Conservation (phyloP, 2,113 vertebrate species). For the Isichthys henryi region DNA sequence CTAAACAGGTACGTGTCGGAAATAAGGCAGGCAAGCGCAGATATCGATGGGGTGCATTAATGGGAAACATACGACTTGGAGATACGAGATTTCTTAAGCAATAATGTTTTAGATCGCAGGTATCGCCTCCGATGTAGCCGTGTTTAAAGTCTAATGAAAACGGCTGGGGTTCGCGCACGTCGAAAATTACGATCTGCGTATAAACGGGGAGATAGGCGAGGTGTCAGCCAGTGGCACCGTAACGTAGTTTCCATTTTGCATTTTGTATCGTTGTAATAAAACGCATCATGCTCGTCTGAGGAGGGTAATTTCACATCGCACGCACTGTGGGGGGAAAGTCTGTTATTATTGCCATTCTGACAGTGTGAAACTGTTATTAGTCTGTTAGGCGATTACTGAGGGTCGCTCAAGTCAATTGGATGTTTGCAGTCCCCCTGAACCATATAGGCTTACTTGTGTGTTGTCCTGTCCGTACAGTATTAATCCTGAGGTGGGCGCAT, state of each 20-base stretch:
- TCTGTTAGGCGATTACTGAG: neutral
- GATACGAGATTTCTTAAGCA: neutral
- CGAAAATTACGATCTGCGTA: slow-evolving; percentile 8
- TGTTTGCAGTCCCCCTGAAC: neutral
- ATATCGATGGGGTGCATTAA: neutral
- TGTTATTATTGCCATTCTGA: neutral
- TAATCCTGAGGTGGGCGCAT: neutral
- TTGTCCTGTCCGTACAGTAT: neutral
- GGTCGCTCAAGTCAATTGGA: slow-evolving; percentile 1
- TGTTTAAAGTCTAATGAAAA: neutral
- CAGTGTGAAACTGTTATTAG: neutral
- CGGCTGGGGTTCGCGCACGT: neutral
- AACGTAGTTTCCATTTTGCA: slow-evolving; percentile 31
- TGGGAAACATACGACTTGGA: neutral
- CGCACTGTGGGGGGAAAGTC: neutral
- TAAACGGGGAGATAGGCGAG: neutral
- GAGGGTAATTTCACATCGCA: neutral
- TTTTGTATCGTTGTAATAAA: slow-evolving; percentile 13
- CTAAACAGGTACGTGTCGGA: slow-evolving; percentile 34
- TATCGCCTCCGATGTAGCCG: neutral
- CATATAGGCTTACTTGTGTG: neutral
- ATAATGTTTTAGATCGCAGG: neutral
- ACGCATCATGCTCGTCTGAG: neutral
- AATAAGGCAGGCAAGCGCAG: neutral
- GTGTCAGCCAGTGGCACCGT: slow-evolving; percentile 18